Conservation (phyloP, 2,888 invertebrate genomes). For the Xylota sylvarum region DNA sequence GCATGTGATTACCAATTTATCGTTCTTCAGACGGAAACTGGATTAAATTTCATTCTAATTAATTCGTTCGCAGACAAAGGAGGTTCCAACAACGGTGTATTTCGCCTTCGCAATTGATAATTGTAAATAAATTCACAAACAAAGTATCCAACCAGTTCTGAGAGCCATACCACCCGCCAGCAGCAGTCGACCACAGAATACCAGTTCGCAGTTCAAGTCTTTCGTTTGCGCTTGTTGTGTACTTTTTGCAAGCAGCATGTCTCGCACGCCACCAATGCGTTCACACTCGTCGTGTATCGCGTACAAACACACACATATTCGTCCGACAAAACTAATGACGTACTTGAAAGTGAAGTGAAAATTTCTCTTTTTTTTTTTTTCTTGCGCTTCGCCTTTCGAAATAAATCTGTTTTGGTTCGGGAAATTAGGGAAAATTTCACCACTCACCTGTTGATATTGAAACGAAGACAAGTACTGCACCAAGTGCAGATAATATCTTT, state of each 20-base stretch:
- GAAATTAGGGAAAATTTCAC: constrained; percentile 26
- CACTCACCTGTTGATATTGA: constrained; percentile 49
- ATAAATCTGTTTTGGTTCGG: constrained; percentile 8
- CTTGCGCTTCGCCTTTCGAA: constrained; percentile 10
- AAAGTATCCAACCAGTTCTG: constrained; percentile 49
- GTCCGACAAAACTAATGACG: constrained; percentile 34
- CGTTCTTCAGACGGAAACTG: background rate
- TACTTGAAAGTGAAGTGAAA: constrained; percentile 63
- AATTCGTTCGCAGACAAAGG: constrained; percentile 36
- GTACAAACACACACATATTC: constrained; percentile 9
- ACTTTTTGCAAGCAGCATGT: constrained; percentile 37
- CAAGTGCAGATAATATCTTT: background rate
- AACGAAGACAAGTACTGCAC: constrained; percentile 23
- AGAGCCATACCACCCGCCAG: constrained; percentile 7
- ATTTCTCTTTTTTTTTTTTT: constrained; percentile 60
- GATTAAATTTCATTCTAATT: constrained; percentile 12
- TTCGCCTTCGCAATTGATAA: constrained; percentile 43
- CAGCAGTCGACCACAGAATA: constrained; percentile 5
- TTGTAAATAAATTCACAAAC: constrained; percentile 32
- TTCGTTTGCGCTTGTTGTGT: constrained; percentile 57
- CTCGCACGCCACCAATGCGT: constrained; percentile 39
- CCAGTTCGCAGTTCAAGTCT: constrained; percentile 65
- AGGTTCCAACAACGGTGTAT: constrained; percentile 1
- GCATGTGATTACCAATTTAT: background rate
- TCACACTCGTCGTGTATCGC: background rate